Conservation (phyloP, 2,888 invertebrate species). For the Dioctria linearis region DNA sequence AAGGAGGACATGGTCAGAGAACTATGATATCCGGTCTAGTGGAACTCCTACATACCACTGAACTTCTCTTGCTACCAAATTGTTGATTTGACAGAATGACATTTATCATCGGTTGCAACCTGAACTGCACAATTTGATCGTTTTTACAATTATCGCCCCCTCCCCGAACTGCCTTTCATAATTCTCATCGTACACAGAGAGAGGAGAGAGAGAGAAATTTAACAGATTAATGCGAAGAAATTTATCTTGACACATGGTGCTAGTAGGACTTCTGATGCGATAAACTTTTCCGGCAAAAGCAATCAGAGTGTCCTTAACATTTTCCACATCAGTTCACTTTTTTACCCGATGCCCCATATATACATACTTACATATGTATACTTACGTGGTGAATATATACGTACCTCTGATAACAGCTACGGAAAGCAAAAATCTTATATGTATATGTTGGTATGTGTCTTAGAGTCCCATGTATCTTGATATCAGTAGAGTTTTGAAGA, state of each 20-base stretch:
- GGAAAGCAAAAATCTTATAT: conserved; percentile 3
- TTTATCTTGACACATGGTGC: conserved; percentile 42
- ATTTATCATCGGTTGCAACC: conserved; percentile 22
- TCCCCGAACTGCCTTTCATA: not conserved
- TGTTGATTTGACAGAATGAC: conserved; percentile 26
- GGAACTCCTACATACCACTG: not conserved
- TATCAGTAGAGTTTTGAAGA: conserved; percentile 20
- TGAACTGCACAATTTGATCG: not conserved
- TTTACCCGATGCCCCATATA: not conserved
- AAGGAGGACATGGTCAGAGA: conserved; percentile 14
- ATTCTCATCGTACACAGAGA: not conserved
- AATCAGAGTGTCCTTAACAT: conserved; percentile 41
- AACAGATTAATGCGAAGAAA: conserved; percentile 41
- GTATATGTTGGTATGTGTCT: not conserved
- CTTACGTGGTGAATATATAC: not conserved
- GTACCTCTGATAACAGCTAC: not conserved
- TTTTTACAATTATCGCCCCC: not conserved
- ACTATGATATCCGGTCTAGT: conserved; percentile 16
- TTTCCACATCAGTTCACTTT: conserved; percentile 45
- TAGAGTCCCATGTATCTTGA: not conserved
- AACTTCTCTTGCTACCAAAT: conserved; percentile 13
- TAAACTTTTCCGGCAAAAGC: conserved; percentile 50
- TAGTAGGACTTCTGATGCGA: conserved; percentile 27
- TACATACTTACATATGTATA: not conserved
- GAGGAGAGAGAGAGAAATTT: conserved; percentile 2